phyloP scores from a whole-genome alignment of 30 jellyfish, hydroid and myxozoan genomes.

The Turritopsis rubra region DNA sequence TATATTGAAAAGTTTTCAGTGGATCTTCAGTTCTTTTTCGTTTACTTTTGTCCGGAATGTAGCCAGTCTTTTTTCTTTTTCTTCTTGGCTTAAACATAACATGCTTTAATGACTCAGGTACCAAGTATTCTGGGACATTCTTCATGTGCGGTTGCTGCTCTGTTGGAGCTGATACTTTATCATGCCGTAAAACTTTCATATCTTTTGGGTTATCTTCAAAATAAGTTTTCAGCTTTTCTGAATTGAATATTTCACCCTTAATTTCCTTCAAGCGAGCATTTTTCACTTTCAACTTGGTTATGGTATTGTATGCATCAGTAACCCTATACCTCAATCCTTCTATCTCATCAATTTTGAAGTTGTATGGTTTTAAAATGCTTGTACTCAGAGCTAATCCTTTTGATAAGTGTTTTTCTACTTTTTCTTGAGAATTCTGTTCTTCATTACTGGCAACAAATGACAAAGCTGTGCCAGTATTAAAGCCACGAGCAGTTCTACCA shows the following conservation, averaged over 20 bases:
- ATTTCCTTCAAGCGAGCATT: constrained; percentile 95
- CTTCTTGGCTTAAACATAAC: constrained; percentile 41
- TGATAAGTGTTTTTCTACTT: constrained; percentile 44
- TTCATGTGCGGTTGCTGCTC: constrained; percentile 81
- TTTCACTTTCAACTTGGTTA: constrained; percentile 65
- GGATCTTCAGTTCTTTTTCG: constrained; percentile 63
- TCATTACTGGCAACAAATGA: constrained; percentile 67
- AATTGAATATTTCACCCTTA: constrained; percentile 69
- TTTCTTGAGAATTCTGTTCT: constrained; percentile 14
- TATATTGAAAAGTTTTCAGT: constrained; percentile 59
- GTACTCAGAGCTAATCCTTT: constrained; percentile 38
- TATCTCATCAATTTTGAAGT: constrained; percentile 79
- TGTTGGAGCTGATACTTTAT: constrained; percentile 61
- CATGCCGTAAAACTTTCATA: constrained; percentile 79
- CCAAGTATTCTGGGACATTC: constrained; percentile 91
- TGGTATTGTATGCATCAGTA: constrained; percentile 72
- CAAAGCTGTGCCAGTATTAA: constrained; percentile 82
- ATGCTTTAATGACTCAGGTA: constrained; percentile 72
- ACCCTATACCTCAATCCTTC: constrained; percentile 97
- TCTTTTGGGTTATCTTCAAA: constrained; percentile 96
- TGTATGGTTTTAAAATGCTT: constrained; percentile 62
- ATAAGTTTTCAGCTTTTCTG: constrained; percentile 64
- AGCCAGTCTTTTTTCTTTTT: constrained; percentile 25
- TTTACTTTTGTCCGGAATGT: constrained; percentile 30
- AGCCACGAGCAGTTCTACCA: constrained; percentile 98